A percentile compares a stretch with the other conserved stretches of the same genome.
Conservation (phyloP, 2,113 vertebrate genomes). For the Megalops atlanticus region DNA sequence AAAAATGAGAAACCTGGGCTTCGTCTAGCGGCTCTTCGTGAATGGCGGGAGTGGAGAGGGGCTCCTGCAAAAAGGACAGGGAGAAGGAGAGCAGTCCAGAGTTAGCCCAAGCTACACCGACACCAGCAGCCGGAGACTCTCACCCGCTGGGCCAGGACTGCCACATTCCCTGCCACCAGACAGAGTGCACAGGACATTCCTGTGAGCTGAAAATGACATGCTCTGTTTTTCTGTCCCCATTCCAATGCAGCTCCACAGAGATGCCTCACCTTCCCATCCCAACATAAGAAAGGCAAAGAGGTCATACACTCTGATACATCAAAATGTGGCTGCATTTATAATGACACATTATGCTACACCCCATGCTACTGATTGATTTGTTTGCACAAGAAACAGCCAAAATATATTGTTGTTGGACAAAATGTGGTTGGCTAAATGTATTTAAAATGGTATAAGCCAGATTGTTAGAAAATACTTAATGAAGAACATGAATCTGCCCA, state of each 20-base stretch:
- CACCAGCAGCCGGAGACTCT: not conserved
- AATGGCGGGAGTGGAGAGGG: slow-evolving; percentile 69
- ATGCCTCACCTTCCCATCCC: slow-evolving; percentile 1
- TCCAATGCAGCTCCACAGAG: not conserved
- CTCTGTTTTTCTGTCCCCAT: not conserved
- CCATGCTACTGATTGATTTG: not conserved
- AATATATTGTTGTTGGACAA: not conserved
- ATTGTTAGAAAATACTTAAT: not conserved
- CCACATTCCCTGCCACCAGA: not conserved
- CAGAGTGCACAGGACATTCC: not conserved
- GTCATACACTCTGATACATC: not conserved
- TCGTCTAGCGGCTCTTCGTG: slow-evolving; percentile 71
- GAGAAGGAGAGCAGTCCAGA: slow-evolving; percentile 47
- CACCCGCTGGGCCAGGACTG: not conserved
- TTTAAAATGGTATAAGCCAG: not conserved
- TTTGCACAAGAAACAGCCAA: not conserved
- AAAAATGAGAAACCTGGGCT: slow-evolving; percentile 71
- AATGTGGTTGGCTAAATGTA: slow-evolving; percentile 1
- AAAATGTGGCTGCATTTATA: not conserved
- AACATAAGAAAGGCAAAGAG: not conserved
- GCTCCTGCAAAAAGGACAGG: slow-evolving; percentile 68
- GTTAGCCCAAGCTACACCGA: slow-evolving; percentile 51
- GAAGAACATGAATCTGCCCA: not conserved
- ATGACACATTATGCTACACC: not conserved
- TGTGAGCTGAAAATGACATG: slow-evolving; percentile 10